Conservation (phyloP, 2,888 invertebrate species). For the Agrochola lota region DNA sequence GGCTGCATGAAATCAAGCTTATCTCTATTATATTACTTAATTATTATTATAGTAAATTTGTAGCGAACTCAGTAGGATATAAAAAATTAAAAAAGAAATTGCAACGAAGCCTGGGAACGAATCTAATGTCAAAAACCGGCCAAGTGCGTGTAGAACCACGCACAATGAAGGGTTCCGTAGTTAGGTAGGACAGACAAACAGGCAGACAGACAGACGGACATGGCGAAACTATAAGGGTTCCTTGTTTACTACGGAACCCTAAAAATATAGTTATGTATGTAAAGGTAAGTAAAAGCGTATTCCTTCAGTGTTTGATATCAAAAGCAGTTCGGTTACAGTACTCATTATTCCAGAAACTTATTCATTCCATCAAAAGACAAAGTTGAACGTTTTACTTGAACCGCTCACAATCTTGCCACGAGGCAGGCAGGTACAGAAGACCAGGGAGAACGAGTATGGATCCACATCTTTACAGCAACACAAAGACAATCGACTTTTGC, state of each 20-base stretch:
- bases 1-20: not conserved
- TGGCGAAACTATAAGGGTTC: no score
- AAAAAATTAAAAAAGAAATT: not conserved
- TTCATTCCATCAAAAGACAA: conserved; percentile 60
- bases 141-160: no score
- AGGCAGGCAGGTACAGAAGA: conserved; percentile 31
- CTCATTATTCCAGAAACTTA: conserved; percentile 62
- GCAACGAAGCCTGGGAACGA: not conserved
- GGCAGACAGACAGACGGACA: no score
- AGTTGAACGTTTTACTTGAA: conserved; percentile 62
- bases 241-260: no score
- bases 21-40: not conserved
- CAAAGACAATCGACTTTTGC: not conserved
- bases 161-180: no score
- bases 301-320: conserved; percentile 33
- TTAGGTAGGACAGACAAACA: no score
- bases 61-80: not conserved
- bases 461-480: not conserved
- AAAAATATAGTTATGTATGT: not conserved
- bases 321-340: conserved; percentile 41
- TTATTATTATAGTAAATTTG: not conserved
- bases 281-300: not conserved
- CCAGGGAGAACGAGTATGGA: no score
- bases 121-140: no score
- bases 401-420: conserved; percentile 30